A percentile compares a stretch with the other conserved stretches of the same genome.
Conservation (phyloP, 1,140 invertebrate species). For the Zophobas morio region DNA sequence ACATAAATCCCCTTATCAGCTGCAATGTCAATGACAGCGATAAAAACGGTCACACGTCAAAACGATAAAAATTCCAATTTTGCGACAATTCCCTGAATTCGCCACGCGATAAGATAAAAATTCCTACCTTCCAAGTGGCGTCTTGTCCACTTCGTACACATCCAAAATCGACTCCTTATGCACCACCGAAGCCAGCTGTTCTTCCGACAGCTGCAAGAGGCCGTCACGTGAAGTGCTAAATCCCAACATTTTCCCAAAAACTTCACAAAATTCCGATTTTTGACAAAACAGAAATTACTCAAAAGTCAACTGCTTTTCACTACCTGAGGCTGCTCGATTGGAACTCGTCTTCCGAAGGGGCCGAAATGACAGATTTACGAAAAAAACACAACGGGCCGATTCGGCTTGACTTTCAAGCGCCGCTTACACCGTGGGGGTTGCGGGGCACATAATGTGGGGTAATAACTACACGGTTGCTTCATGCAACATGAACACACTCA, state of each 20-base stretch:
- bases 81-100: background rate
- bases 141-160: constrained; percentile 79
- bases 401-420: constrained; percentile 1
- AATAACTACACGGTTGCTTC: constrained; percentile 4
- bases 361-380: background rate
- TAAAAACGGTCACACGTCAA: constrained; percentile 26
- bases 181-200: constrained; percentile 73
- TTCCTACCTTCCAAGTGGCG: constrained; percentile 78
- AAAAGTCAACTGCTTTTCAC: constrained; percentile 22
- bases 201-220: constrained; percentile 75
- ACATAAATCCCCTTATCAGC: constrained; percentile 12
- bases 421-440: constrained; percentile 19
- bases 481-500: constrained; percentile 38
- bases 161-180: constrained; percentile 76
- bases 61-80: constrained; percentile 7
- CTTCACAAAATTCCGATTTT: background rate
- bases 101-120: background rate
- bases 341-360: constrained; percentile 17
- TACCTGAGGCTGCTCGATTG: constrained; percentile 40
- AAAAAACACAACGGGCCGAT: constrained; percentile 15
- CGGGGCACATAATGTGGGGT: constrained; percentile 13
- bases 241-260: constrained; percentile 56
- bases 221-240: constrained; percentile 68
- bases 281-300: constrained; percentile 19
- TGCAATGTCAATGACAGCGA: constrained; percentile 23